Evolutionary conservation across 1,140 invertebrate genomes (phyloP).

Genomic region (Druon quercuslanigerum): DNA sequence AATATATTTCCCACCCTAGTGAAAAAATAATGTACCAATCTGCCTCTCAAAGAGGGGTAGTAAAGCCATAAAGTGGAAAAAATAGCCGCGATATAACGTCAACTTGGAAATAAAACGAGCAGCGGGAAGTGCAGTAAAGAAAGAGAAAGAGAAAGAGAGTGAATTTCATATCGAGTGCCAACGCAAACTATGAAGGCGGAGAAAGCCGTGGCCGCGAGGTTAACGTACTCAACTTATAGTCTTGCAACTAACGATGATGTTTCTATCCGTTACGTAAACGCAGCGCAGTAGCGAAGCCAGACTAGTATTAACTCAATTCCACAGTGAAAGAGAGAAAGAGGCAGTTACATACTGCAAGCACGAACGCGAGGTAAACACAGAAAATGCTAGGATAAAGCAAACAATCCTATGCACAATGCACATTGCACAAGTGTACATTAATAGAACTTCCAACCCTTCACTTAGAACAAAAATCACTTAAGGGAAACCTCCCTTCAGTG

Average conservation of each 20-base stretch:
- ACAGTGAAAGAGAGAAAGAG: neutral
- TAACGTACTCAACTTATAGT: conserved; percentile 59
- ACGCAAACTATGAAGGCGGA: conserved; percentile 42
- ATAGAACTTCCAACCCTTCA: no score
- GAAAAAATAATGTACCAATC: no score
- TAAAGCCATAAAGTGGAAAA: no score
- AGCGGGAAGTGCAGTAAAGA: conserved; percentile 5
- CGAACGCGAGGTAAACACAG: neutral
- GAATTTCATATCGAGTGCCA: conserved; percentile 27
- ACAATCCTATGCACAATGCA: no score
- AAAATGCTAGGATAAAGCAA: neutral
- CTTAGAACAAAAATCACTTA: no score
- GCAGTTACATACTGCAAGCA: neutral
- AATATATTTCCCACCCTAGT: no score
- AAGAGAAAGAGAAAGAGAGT: conserved; percentile 23
- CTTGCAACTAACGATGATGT: conserved; percentile 65
- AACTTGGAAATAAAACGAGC: neutral
- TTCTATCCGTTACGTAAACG: conserved; percentile 67
- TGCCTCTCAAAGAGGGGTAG: no score
- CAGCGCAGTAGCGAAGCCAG: conserved; percentile 18
- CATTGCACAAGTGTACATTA: no score
- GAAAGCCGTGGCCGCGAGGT: conserved; percentile 59
- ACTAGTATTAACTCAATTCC: conserved; percentile 4
- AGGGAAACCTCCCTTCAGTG: no score
- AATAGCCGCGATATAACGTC: no score